Percentiles rank a stretch among this genome's conserved stretches.
Conservation (phyloP, 1,140 invertebrate species). For the Philotrypesis tridentata region DNA sequence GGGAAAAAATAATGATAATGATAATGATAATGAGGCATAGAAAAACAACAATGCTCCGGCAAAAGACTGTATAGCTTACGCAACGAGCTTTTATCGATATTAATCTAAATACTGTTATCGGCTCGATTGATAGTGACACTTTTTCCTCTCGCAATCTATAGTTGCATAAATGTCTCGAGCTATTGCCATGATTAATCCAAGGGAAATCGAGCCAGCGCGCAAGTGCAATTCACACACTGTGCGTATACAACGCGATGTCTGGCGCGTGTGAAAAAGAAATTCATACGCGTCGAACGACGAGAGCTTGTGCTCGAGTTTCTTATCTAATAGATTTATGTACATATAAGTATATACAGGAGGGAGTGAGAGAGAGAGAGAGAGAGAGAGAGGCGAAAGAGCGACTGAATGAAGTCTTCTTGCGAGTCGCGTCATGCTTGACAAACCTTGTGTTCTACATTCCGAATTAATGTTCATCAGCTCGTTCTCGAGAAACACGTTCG, state of each 20-base stretch:
- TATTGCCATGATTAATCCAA: too few species aligned
- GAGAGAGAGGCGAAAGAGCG: background rate
- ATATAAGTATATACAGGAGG: background rate
- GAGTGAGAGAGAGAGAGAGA: constrained; percentile 1
- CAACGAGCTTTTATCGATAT: background rate
- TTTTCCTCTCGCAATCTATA: too few species aligned
- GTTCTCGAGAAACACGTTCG: constrained; percentile 11
- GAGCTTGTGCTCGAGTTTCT: constrained; percentile 11
- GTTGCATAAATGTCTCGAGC: too few species aligned
- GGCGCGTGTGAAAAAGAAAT: background rate
- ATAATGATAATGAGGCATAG: too few species aligned
- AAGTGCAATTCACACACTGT: too few species aligned
- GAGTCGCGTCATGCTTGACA: constrained; percentile 39
- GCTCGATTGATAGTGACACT: background rate
- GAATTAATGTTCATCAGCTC: constrained; percentile 45
- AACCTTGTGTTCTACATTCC: constrained; percentile 43
- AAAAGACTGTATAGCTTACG: background rate
- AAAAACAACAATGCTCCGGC: background rate
- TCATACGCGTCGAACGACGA: background rate
- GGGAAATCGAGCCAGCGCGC: too few species aligned
- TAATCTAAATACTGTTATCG: background rate
- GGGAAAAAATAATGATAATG: too few species aligned
- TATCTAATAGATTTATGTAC: constrained; percentile 7
- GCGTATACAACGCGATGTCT: too few species aligned
- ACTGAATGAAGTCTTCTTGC: constrained; percentile 43